phyloP scores from a whole-genome alignment of 2,888 invertebrate genomes.

The Polia nebulosa region DNA sequence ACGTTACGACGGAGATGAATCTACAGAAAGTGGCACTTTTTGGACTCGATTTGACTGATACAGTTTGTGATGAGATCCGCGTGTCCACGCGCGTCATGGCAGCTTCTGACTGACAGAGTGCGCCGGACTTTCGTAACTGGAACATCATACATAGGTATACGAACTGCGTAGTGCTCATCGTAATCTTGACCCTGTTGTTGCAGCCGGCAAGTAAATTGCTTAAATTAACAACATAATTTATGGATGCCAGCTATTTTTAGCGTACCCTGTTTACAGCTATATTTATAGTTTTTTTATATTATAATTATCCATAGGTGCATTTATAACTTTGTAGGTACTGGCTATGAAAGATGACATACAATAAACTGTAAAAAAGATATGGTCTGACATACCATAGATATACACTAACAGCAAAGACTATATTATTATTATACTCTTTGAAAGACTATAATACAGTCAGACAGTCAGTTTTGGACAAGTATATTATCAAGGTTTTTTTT shows the following conservation, averaged over 20 bases:
- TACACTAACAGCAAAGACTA: neutral
- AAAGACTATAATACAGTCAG: too few species aligned
- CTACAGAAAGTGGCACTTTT: constrained; percentile 79
- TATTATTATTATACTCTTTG: neutral
- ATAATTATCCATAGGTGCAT: neutral
- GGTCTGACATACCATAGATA: constrained; percentile 1
- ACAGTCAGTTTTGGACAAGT: too few species aligned
- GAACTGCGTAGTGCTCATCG: constrained; percentile 72
- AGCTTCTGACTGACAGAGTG: constrained; percentile 81
- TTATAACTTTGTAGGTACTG: constrained; percentile 8
- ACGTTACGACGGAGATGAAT: constrained; percentile 72
- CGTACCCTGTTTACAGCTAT: neutral
- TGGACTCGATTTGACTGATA: constrained; percentile 76
- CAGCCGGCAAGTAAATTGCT: constrained; percentile 67
- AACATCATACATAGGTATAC: constrained; percentile 71
- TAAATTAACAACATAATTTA: constrained; percentile 58
- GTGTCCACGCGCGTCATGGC: constrained; percentile 87
- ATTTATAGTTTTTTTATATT: constrained; percentile 13
- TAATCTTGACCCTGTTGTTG: constrained; percentile 80
- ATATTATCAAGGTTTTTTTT: neutral
- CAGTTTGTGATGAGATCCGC: constrained; percentile 73
- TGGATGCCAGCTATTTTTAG: constrained; percentile 37
- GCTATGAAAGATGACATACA: constrained; percentile 1
- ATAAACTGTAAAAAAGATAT: neutral
- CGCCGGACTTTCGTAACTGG: constrained; percentile 79